These are phyloP conservation scores for Pteropus alecto DNA, from an alignment of 2,113 vertebrate species.

Conservation along the genomic window DNA sequence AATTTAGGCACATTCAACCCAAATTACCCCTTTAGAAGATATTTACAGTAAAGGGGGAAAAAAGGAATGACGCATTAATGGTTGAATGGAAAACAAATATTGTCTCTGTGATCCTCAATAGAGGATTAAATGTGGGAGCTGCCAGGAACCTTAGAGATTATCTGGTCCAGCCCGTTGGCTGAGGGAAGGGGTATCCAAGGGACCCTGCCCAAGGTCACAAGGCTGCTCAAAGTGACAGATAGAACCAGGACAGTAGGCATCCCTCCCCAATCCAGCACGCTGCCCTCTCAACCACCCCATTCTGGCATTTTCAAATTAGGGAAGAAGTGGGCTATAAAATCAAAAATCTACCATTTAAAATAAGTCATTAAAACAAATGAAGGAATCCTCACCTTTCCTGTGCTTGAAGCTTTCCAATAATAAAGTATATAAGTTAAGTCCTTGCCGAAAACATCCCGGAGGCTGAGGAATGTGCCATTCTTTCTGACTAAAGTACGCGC, in stretches of 20 bases:
- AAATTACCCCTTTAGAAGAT: not conserved
- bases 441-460: conserved; percentile 88
- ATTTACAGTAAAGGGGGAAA: not conserved
- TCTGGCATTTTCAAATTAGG: not conserved
- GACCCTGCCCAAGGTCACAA: not conserved
- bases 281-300: not conserved
- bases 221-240: not conserved
- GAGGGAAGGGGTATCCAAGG: not conserved
- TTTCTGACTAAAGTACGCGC: conserved; percentile 80
- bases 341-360: not conserved
- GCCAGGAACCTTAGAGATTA: not conserved
- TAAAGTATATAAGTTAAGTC: conserved; percentile 87
- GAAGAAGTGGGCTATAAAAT: not conserved
- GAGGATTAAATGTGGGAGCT: not conserved
- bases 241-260: not conserved
- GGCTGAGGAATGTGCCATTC: conserved; percentile 79
- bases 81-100: not conserved
- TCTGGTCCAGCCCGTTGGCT: too few species aligned
- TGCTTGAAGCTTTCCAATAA: conserved; percentile 89
- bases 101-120: not conserved
- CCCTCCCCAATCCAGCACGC: not conserved
- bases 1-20: not conserved
- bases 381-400: conserved; percentile 88
- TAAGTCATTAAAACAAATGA: not conserved
- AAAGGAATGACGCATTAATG: not conserved